phyloP scores from a whole-genome alignment of 2,888 invertebrate genomes.

The Anoplius nigerrimus region DNA sequence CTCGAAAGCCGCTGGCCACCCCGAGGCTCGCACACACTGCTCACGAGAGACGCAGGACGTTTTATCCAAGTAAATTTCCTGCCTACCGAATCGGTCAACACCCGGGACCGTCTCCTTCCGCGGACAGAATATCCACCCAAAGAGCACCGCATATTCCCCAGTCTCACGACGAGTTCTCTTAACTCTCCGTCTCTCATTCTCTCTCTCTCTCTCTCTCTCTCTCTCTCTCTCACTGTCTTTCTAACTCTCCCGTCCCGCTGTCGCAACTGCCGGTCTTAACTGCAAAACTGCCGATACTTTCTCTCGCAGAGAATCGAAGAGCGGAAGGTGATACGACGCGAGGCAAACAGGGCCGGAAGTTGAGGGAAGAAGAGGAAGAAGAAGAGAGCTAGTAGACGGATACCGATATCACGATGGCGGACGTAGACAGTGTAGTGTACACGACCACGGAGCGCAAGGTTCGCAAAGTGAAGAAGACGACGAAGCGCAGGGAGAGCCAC shows the following conservation, averaged over 20 bases:
- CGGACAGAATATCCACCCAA: too few relatives aligned
- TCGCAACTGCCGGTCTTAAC: not conserved
- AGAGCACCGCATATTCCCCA: too few relatives aligned
- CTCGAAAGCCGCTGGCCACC: constrained; percentile 67
- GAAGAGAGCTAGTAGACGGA: not conserved
- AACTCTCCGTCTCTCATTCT: constrained; percentile 2
- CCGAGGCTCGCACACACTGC: constrained; percentile 26
- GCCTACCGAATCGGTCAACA: too few relatives aligned
- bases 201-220: not conserved
- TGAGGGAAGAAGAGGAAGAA: constrained; percentile 6
- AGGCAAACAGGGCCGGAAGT: too few relatives aligned
- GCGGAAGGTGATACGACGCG: not conserved
- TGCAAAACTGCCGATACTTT: too few relatives aligned
- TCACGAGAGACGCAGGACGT: constrained; percentile 32
- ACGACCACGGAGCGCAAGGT: constrained; percentile 90
- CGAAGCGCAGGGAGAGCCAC: constrained; percentile 87
- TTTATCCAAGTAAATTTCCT: constrained; percentile 20
- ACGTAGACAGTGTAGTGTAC: constrained; percentile 92
- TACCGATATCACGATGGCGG: constrained; percentile 81
- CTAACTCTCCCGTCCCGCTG: not conserved
- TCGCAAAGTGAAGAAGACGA: constrained; percentile 93
- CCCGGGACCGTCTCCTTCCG: too few relatives aligned
- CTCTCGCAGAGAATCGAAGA: not conserved
- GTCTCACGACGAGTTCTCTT: constrained; percentile 1
- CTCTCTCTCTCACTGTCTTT: not conserved